Evolutionary conservation across 2,888 invertebrate genomes (phyloP).

Genomic region (Nymphalis polychloros): DNA sequence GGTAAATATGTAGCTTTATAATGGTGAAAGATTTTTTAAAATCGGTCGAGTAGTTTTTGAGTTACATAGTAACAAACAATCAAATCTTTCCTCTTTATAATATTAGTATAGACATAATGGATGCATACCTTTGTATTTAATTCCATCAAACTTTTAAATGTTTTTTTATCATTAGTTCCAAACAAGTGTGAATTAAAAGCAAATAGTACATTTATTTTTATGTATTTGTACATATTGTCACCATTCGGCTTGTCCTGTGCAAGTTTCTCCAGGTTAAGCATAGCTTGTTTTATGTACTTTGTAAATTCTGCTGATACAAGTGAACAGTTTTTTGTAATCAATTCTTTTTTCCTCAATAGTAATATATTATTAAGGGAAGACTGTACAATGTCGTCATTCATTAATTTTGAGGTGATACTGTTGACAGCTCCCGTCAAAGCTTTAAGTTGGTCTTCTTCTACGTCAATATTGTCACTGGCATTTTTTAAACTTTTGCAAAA

Average conservation of each 20-base stretch:
- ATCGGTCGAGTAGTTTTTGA: no score
- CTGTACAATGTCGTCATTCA: conserved; percentile 87
- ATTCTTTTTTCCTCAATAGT: conserved; percentile 63
- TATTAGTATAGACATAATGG: no score
- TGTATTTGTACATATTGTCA: conserved; percentile 82
- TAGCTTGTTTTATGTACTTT: conserved; percentile 84
- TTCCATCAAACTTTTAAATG: conserved; percentile 87
- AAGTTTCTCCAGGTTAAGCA: conserved; percentile 83
- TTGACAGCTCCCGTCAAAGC: conserved; percentile 87
- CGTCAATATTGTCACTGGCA: conserved; percentile 82
- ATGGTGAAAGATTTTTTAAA: no score
- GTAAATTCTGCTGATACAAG: conserved; percentile 83
- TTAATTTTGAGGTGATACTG: conserved; percentile 84
- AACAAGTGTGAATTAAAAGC: conserved; percentile 87
- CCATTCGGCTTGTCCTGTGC: conserved; percentile 76
- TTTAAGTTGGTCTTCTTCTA: conserved; percentile 83
- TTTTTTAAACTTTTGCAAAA: conserved; percentile 89
- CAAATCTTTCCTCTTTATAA: no score
- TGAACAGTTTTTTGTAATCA: conserved; percentile 72
- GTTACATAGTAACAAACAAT: no score
- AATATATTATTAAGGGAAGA: conserved; percentile 73
- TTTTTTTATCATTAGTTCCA: conserved; percentile 88
- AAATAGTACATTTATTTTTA: conserved; percentile 85
- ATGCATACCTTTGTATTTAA: conserved; percentile 86
- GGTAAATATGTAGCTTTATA: no score